Base-by-base conservation (phyloP, 2,888 invertebrate species). In the Dusona sp. region DNA sequence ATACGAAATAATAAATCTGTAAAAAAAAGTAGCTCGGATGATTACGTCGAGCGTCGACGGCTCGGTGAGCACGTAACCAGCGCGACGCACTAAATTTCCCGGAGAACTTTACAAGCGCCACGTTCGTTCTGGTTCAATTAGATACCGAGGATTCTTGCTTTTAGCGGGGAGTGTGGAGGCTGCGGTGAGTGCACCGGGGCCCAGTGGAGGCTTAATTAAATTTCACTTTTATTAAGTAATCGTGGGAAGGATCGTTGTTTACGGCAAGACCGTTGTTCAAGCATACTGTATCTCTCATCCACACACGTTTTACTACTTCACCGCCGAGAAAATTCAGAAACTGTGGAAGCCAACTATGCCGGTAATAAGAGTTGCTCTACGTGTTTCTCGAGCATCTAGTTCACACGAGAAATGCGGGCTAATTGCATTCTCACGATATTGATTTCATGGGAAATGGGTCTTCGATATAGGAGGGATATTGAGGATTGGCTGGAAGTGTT, bases 221-320 rank as follows among this genome's bases (percentile, higher is more conserved):
- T 86, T 84, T 78, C 84, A 74, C 86, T 86, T 84, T 86, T 81
- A 86, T 86, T 84, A 84, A 84, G 84, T 84, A 86, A 84, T 84
- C 83, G 74, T 42, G 61, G 64, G 68, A 51, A 78, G 86, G 51
- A 84, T 84, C 78, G 73, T 84, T 80, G 79, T 83, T 75, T 79
- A 70, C 73, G 81, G 79, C 64, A 65, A 65, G 57, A 38, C 29
- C 75, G 75, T 22, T 74, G 61, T 57, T 57, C 45, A 61, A 16
- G 61, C 11, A 13, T 42, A 13, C 29, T 45, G 64, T 33, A 45
- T 38, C 25, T 48, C 42, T 64, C 57, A 38, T 36, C 38, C 42
- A 16, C 42, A 9, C 42, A 6, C 38, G 22, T 73, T 38, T 42
- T 38, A 16, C 25, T 57, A 22, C 75, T 48, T 7, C 33, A 36